A percentile compares a stretch with the other conserved stretches of the same genome.
phyloP scores from a whole-genome alignment of 2,888 invertebrate species.

The Dasypogon diadema region DNA sequence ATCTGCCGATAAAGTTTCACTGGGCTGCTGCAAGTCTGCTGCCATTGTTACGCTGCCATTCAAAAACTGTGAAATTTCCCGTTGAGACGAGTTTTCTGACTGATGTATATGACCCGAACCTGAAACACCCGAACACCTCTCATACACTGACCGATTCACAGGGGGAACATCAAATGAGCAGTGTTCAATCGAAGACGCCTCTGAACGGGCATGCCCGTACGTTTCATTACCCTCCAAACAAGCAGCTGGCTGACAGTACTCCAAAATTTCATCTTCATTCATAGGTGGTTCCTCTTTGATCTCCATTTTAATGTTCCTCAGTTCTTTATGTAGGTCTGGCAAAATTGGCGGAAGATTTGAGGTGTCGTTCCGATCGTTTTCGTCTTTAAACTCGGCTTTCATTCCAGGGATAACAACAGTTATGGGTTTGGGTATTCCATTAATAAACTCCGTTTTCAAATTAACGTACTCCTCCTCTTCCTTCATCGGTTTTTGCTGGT shows the following conservation, averaged over 20 bases:
- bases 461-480: conserved; percentile 45
- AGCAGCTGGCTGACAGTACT: conserved; percentile 11
- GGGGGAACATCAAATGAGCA: conserved; percentile 7
- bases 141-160: background rate
- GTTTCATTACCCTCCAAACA: conserved; percentile 19
- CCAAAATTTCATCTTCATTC: conserved; percentile 24
- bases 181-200: conserved; percentile 7
- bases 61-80: background rate
- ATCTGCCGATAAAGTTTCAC: background rate
- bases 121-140: background rate
- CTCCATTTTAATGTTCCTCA: conserved; percentile 1
- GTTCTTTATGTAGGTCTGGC: background rate
- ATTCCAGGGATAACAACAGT: conserved; percentile 13
- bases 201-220: background rate
- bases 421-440: conserved; percentile 51
- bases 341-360: conserved; percentile 16
- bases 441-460: conserved; percentile 46
- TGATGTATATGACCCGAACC: background rate
- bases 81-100: background rate
- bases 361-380: background rate
- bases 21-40: background rate
- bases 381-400: conserved; percentile 32
- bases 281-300: conserved; percentile 37
- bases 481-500: conserved; percentile 40
- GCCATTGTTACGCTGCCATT: background rate